phyloP scores from a whole-genome alignment of 2,113 vertebrate species.

The Pituophis catenifer region DNA sequence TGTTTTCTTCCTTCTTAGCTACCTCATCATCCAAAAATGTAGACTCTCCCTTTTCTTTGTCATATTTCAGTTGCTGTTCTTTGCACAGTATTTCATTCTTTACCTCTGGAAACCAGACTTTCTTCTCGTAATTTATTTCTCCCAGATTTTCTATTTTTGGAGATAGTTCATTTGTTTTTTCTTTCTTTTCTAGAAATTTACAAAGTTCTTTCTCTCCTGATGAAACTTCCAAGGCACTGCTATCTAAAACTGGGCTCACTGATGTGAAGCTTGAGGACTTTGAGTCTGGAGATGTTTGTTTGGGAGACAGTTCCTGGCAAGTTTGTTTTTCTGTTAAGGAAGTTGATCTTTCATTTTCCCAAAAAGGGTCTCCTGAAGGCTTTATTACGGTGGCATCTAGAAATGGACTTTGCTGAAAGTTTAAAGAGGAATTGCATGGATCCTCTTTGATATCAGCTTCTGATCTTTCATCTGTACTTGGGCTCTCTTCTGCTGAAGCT shows the following conservation, averaged over 20 bases:
- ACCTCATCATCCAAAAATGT: conserved; percentile 91
- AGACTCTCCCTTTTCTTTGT: conserved; percentile 83
- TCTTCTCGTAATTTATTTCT: conserved; percentile 75
- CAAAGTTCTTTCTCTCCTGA: conserved; percentile 27
- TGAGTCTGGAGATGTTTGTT: conserved; percentile 39
- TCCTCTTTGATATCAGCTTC: conserved; percentile 34
- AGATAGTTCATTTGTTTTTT: conserved; percentile 31
- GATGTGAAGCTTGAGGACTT: conserved; percentile 48
- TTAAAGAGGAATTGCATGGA: conserved; percentile 31
- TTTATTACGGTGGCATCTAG: conserved; percentile 39
- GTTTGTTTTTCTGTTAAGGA: conserved; percentile 53
- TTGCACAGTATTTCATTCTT: conserved; percentile 63
- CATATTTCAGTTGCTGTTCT: conserved; percentile 72
- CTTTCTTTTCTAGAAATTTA: conserved; percentile 37
- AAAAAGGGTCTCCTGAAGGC: conserved; percentile 48
- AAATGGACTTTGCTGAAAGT: conserved; percentile 42
- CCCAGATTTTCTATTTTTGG: conserved; percentile 66
- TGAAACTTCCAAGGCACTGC: conserved; percentile 12
- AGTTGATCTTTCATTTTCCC: conserved; percentile 50
- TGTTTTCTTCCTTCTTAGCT: conserved; percentile 57
- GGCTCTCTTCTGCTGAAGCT: conserved; percentile 30
- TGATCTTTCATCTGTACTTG: conserved; percentile 18
- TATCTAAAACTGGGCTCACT: conserved; percentile 26
- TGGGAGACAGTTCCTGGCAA: conserved; percentile 29
- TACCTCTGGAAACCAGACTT: conserved; percentile 76